These are phyloP conservation scores for Noctua pronuba DNA, from an alignment of 2,888 invertebrate genomes.

Conservation along the genomic window DNA sequence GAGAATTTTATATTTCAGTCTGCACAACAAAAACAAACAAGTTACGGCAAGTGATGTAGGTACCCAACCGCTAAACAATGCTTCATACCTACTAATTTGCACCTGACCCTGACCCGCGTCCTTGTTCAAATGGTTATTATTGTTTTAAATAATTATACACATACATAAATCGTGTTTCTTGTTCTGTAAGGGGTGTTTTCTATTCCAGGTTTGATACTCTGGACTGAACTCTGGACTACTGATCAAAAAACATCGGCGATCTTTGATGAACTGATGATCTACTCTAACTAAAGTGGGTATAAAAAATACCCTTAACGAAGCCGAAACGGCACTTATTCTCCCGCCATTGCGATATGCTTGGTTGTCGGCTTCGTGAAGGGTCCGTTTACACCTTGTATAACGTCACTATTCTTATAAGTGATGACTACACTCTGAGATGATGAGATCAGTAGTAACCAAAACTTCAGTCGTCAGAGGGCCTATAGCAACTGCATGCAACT, in stretches of 20 bases:
- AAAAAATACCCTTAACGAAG: too few relatives aligned
- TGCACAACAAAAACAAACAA: not conserved
- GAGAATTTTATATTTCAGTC: not conserved
- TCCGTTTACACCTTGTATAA: too few relatives aligned
- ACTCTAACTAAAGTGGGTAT: not conserved
- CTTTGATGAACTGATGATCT: not conserved
- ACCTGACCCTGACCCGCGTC: slow-evolving; percentile 25
- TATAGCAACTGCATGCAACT: too few relatives aligned
- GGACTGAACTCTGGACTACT: not conserved
- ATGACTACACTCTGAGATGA: not conserved
- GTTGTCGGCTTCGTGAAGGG: too few relatives aligned
- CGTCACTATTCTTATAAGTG: not conserved
- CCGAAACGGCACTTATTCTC: too few relatives aligned
- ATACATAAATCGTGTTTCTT: not conserved
- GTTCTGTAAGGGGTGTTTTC: not conserved
- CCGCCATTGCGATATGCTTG: too few relatives aligned
- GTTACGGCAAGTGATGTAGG: not conserved
- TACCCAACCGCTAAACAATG: slow-evolving; percentile 17
- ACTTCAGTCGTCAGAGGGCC: not conserved
- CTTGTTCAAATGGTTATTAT: not conserved
- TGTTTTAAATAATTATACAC: not conserved
- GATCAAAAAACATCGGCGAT: not conserved
- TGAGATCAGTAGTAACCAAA: not conserved
- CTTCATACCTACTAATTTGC: slow-evolving; percentile 5
- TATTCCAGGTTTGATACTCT: not conserved